Evolutionary conservation across 2,113 vertebrate genomes (phyloP).

Genomic region (Pterocles burchelli): DNA sequence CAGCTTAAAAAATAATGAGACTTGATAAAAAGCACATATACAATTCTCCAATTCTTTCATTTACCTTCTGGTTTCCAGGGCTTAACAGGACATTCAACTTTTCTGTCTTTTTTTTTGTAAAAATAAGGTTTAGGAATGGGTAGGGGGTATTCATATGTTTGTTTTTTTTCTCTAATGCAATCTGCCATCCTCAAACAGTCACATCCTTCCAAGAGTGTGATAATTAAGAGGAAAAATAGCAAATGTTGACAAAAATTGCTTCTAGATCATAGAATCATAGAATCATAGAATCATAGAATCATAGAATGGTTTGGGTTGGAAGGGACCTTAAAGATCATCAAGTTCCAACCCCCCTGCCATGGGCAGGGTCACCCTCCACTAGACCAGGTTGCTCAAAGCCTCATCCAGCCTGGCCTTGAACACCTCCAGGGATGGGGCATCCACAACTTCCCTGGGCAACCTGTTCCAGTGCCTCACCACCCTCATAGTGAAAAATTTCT

Average conservation of each 20-base stretch:
- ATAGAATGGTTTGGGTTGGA: no score
- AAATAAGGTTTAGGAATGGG: not conserved
- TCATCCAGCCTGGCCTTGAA: no score
- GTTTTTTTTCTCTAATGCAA: not conserved
- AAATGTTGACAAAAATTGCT: not conserved
- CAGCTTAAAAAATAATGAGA: not conserved
- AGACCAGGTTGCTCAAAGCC: no score
- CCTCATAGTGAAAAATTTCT: no score
- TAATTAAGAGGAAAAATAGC: not conserved
- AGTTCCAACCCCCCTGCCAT: no score
- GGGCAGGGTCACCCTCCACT: no score
- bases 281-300: no score
- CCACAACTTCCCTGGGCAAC: no score
- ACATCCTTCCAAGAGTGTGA: not conserved
- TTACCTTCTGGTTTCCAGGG: not conserved
- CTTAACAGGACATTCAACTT: not conserved
- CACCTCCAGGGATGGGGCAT: no score
- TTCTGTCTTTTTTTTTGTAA: not conserved
- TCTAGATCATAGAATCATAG: no score
- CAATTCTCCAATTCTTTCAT: not conserved
- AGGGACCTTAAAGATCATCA: no score
- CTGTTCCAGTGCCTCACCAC: no score
- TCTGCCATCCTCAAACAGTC: not conserved
- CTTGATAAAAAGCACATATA: not conserved
- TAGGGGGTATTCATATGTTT: rapidly evolving